Evolutionary conservation across 30 jellyfish, hydroid and myxozoan species (phyloP).

Genomic region (Cassiopea xamachana): DNA sequence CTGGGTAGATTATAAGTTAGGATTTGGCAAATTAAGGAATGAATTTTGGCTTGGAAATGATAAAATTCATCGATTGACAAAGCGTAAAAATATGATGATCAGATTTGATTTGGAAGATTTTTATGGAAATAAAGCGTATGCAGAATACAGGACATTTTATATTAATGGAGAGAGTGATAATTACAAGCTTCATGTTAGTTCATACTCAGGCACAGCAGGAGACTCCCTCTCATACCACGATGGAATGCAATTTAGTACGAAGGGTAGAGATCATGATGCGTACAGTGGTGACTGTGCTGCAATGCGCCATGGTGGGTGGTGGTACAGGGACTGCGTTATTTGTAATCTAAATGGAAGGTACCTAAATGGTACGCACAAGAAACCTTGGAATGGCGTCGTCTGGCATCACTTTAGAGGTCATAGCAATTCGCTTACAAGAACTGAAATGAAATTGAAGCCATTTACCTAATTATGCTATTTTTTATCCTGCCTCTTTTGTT

Average conservation of each 20-base stretch:
- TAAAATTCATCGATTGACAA: constrained; percentile 34
- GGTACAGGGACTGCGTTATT: constrained; percentile 23
- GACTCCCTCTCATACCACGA: constrained; percentile 1
- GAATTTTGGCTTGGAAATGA: constrained; percentile 66
- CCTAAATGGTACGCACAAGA: constrained; percentile 39
- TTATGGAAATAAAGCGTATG: constrained; percentile 9
- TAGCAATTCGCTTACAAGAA: constrained; percentile 16
- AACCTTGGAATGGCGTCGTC: constrained; percentile 11
- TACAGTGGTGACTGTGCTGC: constrained; percentile 4
- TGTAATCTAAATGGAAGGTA: constrained; percentile 46
- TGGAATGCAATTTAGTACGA: constrained; percentile 36
- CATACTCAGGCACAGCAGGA: constrained; percentile 54
- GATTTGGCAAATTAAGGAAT: constrained; percentile 32
- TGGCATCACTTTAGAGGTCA: constrained; percentile 34
- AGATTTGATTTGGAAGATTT: constrained; percentile 55
- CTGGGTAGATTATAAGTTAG: constrained; percentile 36
- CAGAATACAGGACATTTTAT: constrained; percentile 2
- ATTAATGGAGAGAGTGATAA: constrained; percentile 12
- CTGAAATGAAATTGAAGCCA: constrained; percentile 39
- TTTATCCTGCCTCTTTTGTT: too few species aligned
- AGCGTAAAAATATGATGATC: constrained; percentile 9
- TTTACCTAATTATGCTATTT: too few species aligned
- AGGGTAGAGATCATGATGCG: constrained; percentile 42
- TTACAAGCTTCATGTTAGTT: constrained; percentile 7
- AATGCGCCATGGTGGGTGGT: constrained; percentile 31